Evolutionary conservation across 53 echinoderm and acorn worm species (phyloP), one percentile per base, ranked within the genome.

Genomic region (Henricia sp.): DNA sequence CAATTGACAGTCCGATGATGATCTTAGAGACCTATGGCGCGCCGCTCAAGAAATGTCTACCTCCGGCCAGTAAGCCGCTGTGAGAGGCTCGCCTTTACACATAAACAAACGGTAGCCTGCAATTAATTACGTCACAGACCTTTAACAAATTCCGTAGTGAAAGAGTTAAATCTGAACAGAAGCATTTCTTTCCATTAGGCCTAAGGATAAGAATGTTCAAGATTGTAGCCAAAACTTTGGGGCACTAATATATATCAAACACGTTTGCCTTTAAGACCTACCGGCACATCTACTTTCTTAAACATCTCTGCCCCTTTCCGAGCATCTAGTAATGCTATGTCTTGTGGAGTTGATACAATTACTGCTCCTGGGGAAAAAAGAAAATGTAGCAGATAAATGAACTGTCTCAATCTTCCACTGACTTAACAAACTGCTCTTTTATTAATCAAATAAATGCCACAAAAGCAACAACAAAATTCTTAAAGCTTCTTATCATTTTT

Each of bases 281-380:
- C 96, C 42, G 96, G 96, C 20, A 96, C 89, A 23, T 90, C 85
- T 37, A 96, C 94, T 82, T 96, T 96, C 54, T 70, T 88, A 63
- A 96, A 96, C 96, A 94, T 96, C 68, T 96, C 96, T 28, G 96
- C 92, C 29, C 94, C 96, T 82, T 88, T 89, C 33, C 90, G 72
- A 25, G 96, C 96, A 92, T 96, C 96, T 19, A 96, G 83, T 33
- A 96, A 82, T 13, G 96, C 96, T 29, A 96, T 94, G 67, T 96
- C 96, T 78, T 94, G 96, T 75, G 96, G 96, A 53, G 96, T 96
- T 24, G 94, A 92, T 11, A 96, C 96, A 37, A 96, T 96, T 2
- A 94, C 96, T 41, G 94, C 94, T 44, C 96, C 94, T 94, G 64
- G 14, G 21, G 41, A 40, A 64, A 30, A 84, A 36, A 68, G 17